A percentile compares a stretch with the other conserved stretches of the same genome.
phyloP scores from a whole-genome alignment of 2,888 invertebrate genomes.

The Sminthurinus aureus region DNA sequence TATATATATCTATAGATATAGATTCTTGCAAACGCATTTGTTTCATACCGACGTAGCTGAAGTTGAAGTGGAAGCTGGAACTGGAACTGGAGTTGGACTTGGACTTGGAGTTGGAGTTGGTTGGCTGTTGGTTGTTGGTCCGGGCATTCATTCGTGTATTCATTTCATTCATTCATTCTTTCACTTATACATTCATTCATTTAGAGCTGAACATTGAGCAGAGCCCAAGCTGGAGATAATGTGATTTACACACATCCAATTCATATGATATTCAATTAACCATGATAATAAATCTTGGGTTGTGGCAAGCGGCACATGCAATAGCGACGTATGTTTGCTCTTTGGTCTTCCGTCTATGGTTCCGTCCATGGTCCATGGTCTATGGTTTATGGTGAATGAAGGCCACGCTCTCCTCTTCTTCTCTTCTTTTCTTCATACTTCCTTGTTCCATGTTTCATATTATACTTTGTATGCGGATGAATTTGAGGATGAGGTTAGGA shows the following conservation, averaged over 20 bases:
- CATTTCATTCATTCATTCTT: too few species aligned
- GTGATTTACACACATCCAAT: conserved; percentile 57
- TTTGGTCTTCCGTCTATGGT: background rate
- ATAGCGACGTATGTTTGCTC: conserved; percentile 28
- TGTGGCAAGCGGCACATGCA: conserved; percentile 31
- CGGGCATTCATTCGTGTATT: background rate
- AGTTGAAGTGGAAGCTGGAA: too few species aligned
- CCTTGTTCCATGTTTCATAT: too few species aligned
- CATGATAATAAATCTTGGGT: conserved; percentile 55
- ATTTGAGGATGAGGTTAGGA: conserved; percentile 42
- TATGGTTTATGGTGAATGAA: background rate
- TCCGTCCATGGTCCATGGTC: too few species aligned
- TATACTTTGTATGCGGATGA: conserved; percentile 29
- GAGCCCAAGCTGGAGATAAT: conserved; percentile 33
- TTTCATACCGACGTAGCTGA: too few species aligned
- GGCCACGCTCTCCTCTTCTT: background rate
- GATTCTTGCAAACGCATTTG: background rate
- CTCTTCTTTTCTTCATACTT: background rate
- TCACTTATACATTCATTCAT: too few species aligned
- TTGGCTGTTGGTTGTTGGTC: background rate
- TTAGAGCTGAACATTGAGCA: background rate
- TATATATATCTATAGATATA: background rate
- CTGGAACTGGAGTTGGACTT: too few species aligned
- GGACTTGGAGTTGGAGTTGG: background rate
- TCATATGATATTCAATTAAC: conserved; percentile 59